Percentiles rank a stretch among this genome's conserved stretches.
phyloP scores from a whole-genome alignment of 2,888 invertebrate genomes.

The Leptinotarsa juncta region DNA sequence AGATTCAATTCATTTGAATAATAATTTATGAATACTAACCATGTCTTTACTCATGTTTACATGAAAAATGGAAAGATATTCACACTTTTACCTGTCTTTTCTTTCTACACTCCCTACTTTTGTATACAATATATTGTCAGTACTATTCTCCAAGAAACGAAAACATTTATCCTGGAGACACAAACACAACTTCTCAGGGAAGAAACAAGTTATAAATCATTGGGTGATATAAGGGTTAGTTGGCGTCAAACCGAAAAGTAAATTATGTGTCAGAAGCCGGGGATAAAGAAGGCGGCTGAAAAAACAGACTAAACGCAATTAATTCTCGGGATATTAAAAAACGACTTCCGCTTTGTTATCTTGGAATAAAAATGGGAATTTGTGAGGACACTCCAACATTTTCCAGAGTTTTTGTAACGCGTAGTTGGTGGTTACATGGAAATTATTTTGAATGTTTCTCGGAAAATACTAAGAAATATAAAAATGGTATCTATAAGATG shows the following conservation, averaged over 20 bases:
- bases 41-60: too few relatives aligned
- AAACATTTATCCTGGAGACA: slow-evolving; percentile 7
- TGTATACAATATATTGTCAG: background rate
- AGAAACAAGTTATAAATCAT: slow-evolving; percentile 40
- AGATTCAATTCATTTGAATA: too few relatives aligned
- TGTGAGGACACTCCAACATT: background rate
- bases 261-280: slow-evolving; percentile 43
- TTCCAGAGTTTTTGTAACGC: background rate
- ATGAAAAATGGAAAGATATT: too few relatives aligned
- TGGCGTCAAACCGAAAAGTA: slow-evolving; percentile 43
- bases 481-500: too few relatives aligned
- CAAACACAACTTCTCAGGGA: slow-evolving; percentile 22
- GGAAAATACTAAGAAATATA: too few relatives aligned
- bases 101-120: background rate
- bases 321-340: slow-evolving; percentile 16
- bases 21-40: too few relatives aligned
- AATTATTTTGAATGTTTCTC: background rate
- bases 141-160: slow-evolving; percentile 2
- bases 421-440: background rate
- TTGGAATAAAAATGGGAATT: slow-evolving; percentile 3
- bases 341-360: slow-evolving; percentile 19
- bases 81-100: background rate
- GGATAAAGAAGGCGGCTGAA: slow-evolving; percentile 40
- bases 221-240: slow-evolving; percentile 39
- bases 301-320: slow-evolving; percentile 31